A percentile compares a stretch with the other conserved stretches of the same genome.
Conservation (phyloP, 2,888 invertebrate genomes). For the Creontiades dilutus region DNA sequence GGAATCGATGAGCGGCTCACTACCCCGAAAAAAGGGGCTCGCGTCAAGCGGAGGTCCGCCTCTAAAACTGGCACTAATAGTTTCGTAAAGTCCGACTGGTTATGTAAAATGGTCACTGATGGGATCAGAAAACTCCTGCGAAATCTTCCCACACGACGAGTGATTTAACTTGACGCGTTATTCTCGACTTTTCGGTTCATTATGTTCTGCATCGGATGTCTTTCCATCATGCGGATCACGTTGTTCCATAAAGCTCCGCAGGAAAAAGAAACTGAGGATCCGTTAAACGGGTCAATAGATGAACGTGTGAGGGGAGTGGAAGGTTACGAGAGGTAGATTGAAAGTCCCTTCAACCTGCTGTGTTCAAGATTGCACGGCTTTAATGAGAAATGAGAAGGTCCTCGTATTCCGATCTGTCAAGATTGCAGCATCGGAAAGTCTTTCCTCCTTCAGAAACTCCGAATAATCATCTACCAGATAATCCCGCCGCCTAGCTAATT, state of each 20-base stretch:
- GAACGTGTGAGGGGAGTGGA: neutral
- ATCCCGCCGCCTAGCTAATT: neutral
- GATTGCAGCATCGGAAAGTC: no score
- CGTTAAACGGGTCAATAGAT: neutral
- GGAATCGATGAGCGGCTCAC: neutral
- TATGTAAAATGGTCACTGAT: conserved; percentile 49
- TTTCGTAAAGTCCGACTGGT: conserved; percentile 49
- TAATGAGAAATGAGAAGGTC: neutral
- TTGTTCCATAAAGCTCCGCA: neutral
- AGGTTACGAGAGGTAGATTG: neutral
- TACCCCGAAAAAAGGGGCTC: neutral
- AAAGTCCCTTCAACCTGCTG: neutral
- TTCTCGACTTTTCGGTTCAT: neutral
- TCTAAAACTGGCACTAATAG: conserved; percentile 25
- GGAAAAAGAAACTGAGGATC: neutral
- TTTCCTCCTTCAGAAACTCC: neutral
- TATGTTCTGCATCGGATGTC: neutral
- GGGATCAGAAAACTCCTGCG: neutral
- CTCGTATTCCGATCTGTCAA: neutral
- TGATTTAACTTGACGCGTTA: neutral
- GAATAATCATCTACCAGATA: neutral
- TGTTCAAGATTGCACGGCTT: neutral
- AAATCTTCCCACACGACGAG: conserved; percentile 37
- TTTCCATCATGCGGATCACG: conserved; percentile 19
- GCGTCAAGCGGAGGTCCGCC: conserved; percentile 39